Percentiles rank a stretch among this genome's conserved stretches.
Conservation (phyloP, 2,113 vertebrate species). For the Ochotona curzoniae region DNA sequence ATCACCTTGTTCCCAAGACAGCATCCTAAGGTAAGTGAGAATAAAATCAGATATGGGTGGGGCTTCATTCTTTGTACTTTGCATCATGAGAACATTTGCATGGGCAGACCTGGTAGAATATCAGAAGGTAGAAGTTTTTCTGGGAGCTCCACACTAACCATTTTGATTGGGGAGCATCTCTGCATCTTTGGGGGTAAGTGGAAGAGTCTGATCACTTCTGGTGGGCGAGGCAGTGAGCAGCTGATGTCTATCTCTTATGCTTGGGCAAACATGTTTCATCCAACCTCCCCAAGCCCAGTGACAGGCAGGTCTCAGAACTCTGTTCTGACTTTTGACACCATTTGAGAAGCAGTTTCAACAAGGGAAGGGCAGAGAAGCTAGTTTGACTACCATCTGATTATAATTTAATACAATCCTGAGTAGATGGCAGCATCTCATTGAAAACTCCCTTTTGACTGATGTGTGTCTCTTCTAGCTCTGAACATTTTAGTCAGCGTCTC, state of each 20-base stretch:
- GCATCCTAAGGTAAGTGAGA: not conserved
- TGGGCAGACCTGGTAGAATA: not conserved
- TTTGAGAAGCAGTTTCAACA: not conserved
- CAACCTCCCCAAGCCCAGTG: not conserved
- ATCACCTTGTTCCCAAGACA: not conserved
- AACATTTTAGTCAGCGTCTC: slow-evolving; percentile 53
- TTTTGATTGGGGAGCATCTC: not conserved
- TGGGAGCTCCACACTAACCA: not conserved
- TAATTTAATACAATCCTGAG: slow-evolving; percentile 49
- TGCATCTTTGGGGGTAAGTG: not conserved
- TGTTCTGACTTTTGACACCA: not conserved
- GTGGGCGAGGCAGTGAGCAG: not conserved
- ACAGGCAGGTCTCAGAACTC: not conserved
- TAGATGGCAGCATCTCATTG: slow-evolving; percentile 33
- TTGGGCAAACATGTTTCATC: not conserved
- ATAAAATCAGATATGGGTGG: not conserved
- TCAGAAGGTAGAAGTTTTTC: not conserved
- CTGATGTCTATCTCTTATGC: not conserved
- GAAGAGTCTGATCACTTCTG: not conserved
- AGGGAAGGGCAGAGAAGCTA: not conserved
- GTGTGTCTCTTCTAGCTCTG: slow-evolving; percentile 48
- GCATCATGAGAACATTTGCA: not conserved
- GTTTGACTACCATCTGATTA: slow-evolving; percentile 41
- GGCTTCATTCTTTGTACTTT: not conserved
- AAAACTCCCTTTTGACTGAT: slow-evolving; percentile 16